Evolutionary conservation across 1,140 invertebrate genomes (phyloP).

Genomic region (Leptopilina clavipes): DNA sequence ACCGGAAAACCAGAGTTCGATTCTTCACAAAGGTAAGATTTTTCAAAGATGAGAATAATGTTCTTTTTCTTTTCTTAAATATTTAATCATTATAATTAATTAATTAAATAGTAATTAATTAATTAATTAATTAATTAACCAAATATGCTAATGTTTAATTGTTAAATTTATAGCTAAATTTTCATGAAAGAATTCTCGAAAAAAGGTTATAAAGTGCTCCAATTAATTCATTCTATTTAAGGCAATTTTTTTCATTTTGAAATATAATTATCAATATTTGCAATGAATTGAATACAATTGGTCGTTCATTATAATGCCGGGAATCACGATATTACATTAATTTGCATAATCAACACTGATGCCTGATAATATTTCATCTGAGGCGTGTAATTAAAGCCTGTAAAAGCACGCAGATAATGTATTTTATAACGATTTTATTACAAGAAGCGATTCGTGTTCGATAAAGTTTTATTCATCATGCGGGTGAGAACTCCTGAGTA

Average conservation of each 20-base stretch:
- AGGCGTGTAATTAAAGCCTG: constrained; percentile 30
- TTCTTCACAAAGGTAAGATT: no score
- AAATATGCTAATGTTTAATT: no score
- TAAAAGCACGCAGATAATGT: constrained; percentile 25
- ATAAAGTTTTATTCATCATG: constrained; percentile 46
- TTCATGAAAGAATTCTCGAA: neutral
- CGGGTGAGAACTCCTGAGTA: constrained; percentile 53
- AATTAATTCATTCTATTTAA: neutral
- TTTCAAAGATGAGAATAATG: no score
- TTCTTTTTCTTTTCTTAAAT: no score
- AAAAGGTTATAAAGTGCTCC: neutral
- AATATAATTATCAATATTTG: constrained; percentile 9
- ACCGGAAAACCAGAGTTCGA: no score
- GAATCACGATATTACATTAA: constrained; percentile 21
- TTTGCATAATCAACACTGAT: constrained; percentile 33
- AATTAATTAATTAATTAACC: no score
- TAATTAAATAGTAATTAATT: no score
- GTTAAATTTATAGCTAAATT: no score
- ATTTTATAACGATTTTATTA: constrained; percentile 33
- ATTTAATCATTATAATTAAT: no score
- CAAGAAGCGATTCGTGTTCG: constrained; percentile 40
- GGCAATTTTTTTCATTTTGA: neutral
- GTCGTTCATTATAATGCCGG: constrained; percentile 10
- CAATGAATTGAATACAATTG: constrained; percentile 23
- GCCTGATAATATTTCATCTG: constrained; percentile 29